Percentiles rank a stretch among this genome's conserved stretches.
These are phyloP conservation scores for Thryonomys swinderianus DNA, from an alignment of 2,113 vertebrate genomes.

Conservation along the genomic window DNA sequence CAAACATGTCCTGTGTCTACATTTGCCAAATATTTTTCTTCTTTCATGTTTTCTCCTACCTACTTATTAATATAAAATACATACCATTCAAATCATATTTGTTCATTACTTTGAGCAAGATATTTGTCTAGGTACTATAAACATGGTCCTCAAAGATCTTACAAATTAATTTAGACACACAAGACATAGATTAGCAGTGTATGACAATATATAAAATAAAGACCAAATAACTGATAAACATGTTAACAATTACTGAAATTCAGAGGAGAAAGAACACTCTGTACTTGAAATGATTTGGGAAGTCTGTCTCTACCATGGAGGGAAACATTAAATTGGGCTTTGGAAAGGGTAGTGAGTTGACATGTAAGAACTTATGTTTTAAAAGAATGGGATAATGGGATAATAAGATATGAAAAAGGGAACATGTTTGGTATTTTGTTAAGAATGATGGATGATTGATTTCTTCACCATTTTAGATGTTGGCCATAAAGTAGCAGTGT, in stretches of 20 bases:
- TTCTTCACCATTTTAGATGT: background rate
- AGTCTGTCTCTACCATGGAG: constrained; percentile 15
- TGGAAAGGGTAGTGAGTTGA: constrained; percentile 35
- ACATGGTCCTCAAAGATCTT: background rate
- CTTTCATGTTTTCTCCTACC: background rate
- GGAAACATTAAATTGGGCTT: background rate
- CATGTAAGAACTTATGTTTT: constrained; percentile 18
- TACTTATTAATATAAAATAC: constrained; percentile 14
- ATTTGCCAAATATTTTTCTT: constrained; percentile 26
- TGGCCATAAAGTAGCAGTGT: constrained; percentile 7
- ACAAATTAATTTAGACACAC: background rate
- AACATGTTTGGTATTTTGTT: background rate
- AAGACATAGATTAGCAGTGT: background rate
- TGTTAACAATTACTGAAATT: constrained; percentile 51
- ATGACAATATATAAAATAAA: background rate
- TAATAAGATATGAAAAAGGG: background rate
- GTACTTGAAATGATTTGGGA: constrained; percentile 34
- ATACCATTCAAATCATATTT: background rate
- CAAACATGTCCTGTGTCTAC: background rate
- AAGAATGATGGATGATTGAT: background rate
- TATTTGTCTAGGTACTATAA: constrained; percentile 15
- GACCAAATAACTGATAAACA: background rate
- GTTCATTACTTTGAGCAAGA: constrained; percentile 41
- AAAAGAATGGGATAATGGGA: background rate
- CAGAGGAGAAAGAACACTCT: constrained; percentile 3